Percentiles rank a stretch among this genome's conserved stretches.
Conservation (phyloP, 2,113 vertebrate genomes). For the Rhombomys opimus region DNA sequence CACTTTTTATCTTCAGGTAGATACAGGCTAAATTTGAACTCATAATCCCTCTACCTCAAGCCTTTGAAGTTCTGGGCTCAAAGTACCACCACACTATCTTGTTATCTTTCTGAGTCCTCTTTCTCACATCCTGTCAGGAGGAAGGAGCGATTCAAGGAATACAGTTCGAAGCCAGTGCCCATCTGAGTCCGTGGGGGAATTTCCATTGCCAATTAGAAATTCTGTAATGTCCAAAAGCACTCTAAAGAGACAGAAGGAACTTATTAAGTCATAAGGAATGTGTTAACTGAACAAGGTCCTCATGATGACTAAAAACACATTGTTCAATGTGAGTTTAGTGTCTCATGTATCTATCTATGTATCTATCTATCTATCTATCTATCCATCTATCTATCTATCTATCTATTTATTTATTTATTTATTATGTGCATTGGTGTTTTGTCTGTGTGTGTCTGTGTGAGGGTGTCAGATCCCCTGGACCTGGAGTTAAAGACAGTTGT, state of each 20-base stretch:
- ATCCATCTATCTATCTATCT: background rate
- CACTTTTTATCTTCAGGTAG: background rate
- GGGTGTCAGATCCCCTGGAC: no score
- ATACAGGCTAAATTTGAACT: background rate
- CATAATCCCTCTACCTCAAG: no score
- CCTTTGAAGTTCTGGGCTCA: background rate
- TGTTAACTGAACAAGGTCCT: background rate
- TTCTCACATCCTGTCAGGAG: background rate
- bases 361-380: no score
- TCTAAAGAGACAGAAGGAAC: background rate
- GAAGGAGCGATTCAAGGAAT: background rate
- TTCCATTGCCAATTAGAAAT: background rate
- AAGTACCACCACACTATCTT: background rate
- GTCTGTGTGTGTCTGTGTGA: no score
- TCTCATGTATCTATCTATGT: background rate
- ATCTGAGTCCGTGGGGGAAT: conserved; percentile 11
- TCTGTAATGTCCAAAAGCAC: background rate
- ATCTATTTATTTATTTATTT: no score
- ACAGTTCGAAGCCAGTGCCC: background rate
- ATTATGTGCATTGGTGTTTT: no score
- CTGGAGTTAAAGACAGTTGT: no score
- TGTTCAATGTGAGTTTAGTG: background rate
- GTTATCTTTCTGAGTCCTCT: background rate
- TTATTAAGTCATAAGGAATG: background rate
- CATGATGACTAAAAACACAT: background rate